phyloP scores from a whole-genome alignment of 1,140 invertebrate species.

The Penaeus chinensis region DNA sequence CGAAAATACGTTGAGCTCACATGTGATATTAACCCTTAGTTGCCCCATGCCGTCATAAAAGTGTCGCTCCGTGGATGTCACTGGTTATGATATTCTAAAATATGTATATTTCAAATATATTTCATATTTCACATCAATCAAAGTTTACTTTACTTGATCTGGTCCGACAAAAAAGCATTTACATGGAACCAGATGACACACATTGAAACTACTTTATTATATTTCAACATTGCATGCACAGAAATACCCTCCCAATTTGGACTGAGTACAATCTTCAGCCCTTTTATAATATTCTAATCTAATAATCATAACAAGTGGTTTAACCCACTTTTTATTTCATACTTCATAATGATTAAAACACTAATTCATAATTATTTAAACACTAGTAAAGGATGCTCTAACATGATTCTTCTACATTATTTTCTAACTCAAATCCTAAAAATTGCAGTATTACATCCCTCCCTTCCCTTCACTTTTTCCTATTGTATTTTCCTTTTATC shows the following conservation, averaged over 20 bases:
- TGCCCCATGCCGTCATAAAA: slow-evolving; percentile 2
- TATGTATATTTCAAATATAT: slow-evolving; percentile 34
- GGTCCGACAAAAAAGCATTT: no score
- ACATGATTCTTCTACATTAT: background rate
- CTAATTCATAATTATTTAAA: background rate
- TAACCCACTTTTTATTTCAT: no score
- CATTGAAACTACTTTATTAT: no score
- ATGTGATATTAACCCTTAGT: no score
- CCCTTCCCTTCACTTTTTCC: background rate
- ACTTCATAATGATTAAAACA: no score
- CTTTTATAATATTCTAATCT: no score
- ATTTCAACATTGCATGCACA: no score
- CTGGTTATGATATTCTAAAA: slow-evolving; percentile 34
- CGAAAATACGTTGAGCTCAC: background rate
- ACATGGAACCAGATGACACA: no score
- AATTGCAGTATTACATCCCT: background rate
- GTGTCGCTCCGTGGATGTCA: slow-evolving; percentile 51
- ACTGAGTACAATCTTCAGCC: no score
- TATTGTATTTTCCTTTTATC: background rate
- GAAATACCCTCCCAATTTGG: no score
- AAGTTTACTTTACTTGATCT: no score
- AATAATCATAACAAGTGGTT: no score
- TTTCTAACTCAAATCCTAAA: background rate
- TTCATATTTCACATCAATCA: background rate
- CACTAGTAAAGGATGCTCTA: background rate